Evolutionary conservation across 2,888 invertebrate species (phyloP), one percentile per base, ranked within the genome.

Genomic region (Harpalus rubripes): DNA sequence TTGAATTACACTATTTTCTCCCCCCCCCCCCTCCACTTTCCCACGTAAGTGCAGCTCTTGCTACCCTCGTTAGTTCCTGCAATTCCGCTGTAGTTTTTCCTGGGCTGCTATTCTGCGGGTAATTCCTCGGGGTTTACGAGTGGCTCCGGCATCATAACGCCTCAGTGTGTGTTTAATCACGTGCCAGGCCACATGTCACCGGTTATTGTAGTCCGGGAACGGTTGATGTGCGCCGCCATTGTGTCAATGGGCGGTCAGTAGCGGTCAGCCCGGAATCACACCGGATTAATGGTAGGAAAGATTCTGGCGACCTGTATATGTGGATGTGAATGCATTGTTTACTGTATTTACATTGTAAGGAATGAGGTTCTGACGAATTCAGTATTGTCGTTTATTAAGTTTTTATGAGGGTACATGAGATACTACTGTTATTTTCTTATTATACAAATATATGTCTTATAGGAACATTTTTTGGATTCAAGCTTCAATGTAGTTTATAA

Each of bases 101-200:
- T 52, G 10, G 10, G 10, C 12, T 12, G 44, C 44, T 3, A 52
- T 52, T 12, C 44, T 32, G 32, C 18, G 18, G 12, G 44, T 52
- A 52, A 52, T 52, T 32, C 10, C 44, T 52, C 5, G 1, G 44
- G 44, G 44, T 52, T 52, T 52, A 52, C 44, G 44, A 52, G 44
- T 52, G 44, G 44, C 12, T 8, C 44, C 10, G 44, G 44, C 44
- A 52, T 52, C 44, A 52, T 52, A 52, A 52, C 44, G 44, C 44
- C 44, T 52, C 41, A 26, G 72, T 41, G 72, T 74, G 82, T 56
- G 52, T 82, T 82, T 82, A 82, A 82, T 72, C 82, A 82, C 82
- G 72, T 82, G 68, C 26, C 26, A 32, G 18, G 82, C 82, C 72
- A 72, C 82, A 82, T 82, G 82, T 72, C 82, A 82, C 68, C 52